Evolutionary conservation across 2,797 vertebrate genomes (phyloP), one percentile per base, ranked within the genome.

Genomic region (Tinamus major): DNA sequence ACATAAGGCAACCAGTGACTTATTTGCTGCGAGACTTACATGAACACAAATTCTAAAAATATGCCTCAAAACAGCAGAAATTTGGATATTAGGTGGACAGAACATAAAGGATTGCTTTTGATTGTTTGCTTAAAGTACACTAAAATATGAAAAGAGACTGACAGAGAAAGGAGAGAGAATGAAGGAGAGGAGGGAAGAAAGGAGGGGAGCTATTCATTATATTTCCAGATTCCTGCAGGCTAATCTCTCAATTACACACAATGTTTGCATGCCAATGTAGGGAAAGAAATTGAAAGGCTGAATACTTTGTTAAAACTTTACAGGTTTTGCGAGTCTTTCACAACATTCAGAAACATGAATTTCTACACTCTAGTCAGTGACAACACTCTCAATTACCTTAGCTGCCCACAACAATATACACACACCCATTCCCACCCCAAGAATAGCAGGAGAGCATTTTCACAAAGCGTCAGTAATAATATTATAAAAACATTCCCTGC

Each of bases 31-130:
- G 84, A 65, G 48, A 77, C 63, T 69, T 90, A 46, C 48, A 68
- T 14, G 18, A 87, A 63, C 7, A 93, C 9, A 92, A 83, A 81
- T 85, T 93, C 62, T 64, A 82, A 83, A 85, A n/a, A 27, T 41
- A 23, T 39, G 35, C 65, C 82, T 79, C 51, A 64, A 93, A 48
- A 16, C 27, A 70, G 6, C 21, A 79, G 53, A 89, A 95, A 89
- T 49, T 42, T 63, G 78, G 64, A 31, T 61, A 77, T 14, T 84
- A 93, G 92, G 21, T 14, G 39, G 29, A 63, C 27, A 87, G 63
- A 90, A 83, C 39, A 81, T 55, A 86, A 68, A 68, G 51, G 15
- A 83, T 49, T 72, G 10, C 3, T 72, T 89, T 70, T 72, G 9
- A 46, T 72, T 78, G 41, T 33, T 93, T 76, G 12, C 39, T 91